Base-by-base conservation (phyloP, 2,888 invertebrate species). In the Caenorhabditis angaria region DNA sequence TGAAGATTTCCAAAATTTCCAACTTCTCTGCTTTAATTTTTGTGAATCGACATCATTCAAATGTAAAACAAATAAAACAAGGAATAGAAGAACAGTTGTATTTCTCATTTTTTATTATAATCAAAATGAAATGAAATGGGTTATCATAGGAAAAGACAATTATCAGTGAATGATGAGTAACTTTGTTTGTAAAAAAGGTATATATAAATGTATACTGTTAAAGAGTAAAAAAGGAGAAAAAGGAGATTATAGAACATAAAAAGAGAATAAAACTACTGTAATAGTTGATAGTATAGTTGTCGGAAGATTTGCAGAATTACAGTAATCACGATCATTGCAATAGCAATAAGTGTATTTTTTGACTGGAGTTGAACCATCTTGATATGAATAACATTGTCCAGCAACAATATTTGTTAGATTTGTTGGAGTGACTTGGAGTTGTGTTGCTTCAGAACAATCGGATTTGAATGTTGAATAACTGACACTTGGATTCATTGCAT, bases 271-370 rank as follows among this genome's bases (percentile, higher is more conserved):
- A n/a, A n/a, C n/a, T 10, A 48, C 14, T n/a, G n/a, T 5, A 48
- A 20, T 18, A n/a, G 18, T 10, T n/a, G 48, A n/a, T 10, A 20
- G 48, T n/a, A 5, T n/a, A n/a, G 8, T 5, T 10, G n/a, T 4
- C 4, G 48, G 48, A n/a, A 20, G 20, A 4, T 48, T n/a, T n/a
- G 51, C 4, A 8, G 51, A 51, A 51, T 70, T 70, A 56, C 70
- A 70, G 56, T 65, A 70, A 48, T 70, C 70, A 18, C 35, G 20
- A 53, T 70, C 70, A 51, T 61, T 70, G 41, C 70, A 70, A 57
- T 65, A 70, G 28, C 70, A 70, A 27, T 70, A 70, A 14, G 20
- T 41, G 47, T 55, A 70, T 55, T 53, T 51, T 27, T 70, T 70
- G 22, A 24, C 47, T 10, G 70, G 70, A 14, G 65, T 63, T 20